Evolutionary conservation across 2,797 vertebrate genomes (phyloP), one percentile per base, ranked within the genome.

Genomic region (Aulostomus chinensis): DNA sequence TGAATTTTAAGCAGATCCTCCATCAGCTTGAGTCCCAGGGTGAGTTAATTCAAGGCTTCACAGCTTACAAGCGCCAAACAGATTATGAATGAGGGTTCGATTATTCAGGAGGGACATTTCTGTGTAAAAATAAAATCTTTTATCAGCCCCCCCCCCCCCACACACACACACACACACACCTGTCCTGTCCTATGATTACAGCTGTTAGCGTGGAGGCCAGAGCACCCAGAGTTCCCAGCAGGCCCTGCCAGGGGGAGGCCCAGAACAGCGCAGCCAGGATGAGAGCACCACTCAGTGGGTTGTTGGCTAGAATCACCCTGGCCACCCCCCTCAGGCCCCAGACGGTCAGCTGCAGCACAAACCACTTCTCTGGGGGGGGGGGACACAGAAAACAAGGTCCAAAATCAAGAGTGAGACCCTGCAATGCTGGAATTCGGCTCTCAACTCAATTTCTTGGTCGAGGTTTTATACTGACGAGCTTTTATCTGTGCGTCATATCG

Each of bases 231-330:
- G 74, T 77, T 53, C 88, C 90, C 68, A 91, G 78, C 37, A 91
- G 73, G 45, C 76, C 62, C 43, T 88, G 83, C 89, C 90, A 93
- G 58, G 83, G 88, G 66, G 86, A 91, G 17, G 63, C 68, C 82
- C 90, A 78, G 69, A 35, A 70, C 49, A 92, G 56, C 0, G 90
- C 86, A 4, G 48, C 52, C 68, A 91, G 51, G 51, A 91, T 88
- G 60, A 91, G 60, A 47, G 51, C 81, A 1, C 90, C 91, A 25
- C 86, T 88, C 64, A 91, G 45, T 0, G 90, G 90, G 76, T 91
- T 92, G 76, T 91, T 89, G 32, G 85, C 88, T 35, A 91, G 70
- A 46, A 86, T 91, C 68, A 92, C 90, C 35, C 78, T 68, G 50
- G 80, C 13, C 55, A 91, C 85, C 18, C 86, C 90, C 26, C 90